Evolutionary conservation across 2,888 invertebrate species (phyloP), one percentile per base, ranked within the genome.

Genomic region (Cryptocephalus moraei): DNA sequence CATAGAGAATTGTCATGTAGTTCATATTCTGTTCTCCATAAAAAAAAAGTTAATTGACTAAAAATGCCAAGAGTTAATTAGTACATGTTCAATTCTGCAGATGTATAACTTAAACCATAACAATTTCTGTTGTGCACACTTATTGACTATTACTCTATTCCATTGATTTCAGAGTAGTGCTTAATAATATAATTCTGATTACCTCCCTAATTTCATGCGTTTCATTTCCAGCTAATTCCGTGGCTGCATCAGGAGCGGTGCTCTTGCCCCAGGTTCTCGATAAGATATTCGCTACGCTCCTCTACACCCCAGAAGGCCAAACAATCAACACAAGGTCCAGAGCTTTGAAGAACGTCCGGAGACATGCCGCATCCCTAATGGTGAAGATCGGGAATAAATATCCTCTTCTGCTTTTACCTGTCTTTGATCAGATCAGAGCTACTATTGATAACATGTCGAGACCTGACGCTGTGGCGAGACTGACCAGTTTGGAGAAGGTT

Each of bases 311-410:
- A 1, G 81, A 82, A 8, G 80, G 83, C 57, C 64, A 64, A 33
- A 75, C 78, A 9, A 82, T 80, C 1, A 53, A 49, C 36, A 50
- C 52, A 9, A 40, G 55, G 13, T 53, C 55, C 13, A 43, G 55
- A 33, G 52, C 55, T 4, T 45, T 56, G 11, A 56, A 56, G 39
- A 56, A 56, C 12, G 53, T 56, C 9, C 46, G 92, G 4, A 78
- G 91, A 0, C 94, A 94, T 70, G 92, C 92, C 8, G 91, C 91
- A 22, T 87, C 90, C 8, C 73, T 91, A 22, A 83, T 94, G 72
- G 91, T 94, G 9, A 93, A 93, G 70, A 80, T 93, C 39, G 90
- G 89, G 12, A 82, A 86, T 48, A 88, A 89, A 69, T 92, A 90
- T 72, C 92, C 93, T 0, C 69, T 90, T 31, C 73, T 94, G 1